phyloP scores from a whole-genome alignment of 1,140 invertebrate species.

The Cotesia chilonis region DNA sequence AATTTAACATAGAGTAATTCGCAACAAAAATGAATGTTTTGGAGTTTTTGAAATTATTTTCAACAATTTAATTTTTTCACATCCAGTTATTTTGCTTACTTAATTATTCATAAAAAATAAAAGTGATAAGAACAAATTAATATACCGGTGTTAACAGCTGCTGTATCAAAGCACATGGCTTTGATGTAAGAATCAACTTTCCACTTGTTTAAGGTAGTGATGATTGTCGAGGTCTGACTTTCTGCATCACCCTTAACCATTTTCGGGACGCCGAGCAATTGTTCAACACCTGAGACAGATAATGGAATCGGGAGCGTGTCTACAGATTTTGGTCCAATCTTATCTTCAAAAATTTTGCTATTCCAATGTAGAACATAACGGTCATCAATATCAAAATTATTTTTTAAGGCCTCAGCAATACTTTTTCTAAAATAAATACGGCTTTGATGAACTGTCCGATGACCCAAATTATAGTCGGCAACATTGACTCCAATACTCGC shows the following conservation, averaged over 20 bases:
- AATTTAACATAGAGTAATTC: no score
- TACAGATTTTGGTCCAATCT: neutral
- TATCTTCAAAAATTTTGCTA: neutral
- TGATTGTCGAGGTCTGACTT: neutral
- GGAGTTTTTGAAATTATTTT: no score
- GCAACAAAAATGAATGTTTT: no score
- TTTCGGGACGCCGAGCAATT: neutral
- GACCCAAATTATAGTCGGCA: no score
- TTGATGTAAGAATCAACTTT: neutral
- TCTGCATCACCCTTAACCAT: neutral
- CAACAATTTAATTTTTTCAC: neutral
- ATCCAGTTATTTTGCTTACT: neutral
- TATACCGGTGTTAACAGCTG: neutral
- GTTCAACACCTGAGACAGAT: neutral
- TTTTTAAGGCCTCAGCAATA: no score
- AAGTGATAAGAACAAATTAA: neutral
- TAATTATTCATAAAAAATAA: neutral
- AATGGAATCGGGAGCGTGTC: neutral
- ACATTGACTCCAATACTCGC: no score
- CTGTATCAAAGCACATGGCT: neutral
- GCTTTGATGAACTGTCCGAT: no score
- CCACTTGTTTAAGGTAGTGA: neutral
- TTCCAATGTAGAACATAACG: neutral
- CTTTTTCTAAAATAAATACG: no score
- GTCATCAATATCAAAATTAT: no score